Percentiles rank a stretch among this genome's conserved stretches.
phyloP scores from a whole-genome alignment of 2,797 vertebrate genomes.

The Typhlichthys eigenmanni region DNA sequence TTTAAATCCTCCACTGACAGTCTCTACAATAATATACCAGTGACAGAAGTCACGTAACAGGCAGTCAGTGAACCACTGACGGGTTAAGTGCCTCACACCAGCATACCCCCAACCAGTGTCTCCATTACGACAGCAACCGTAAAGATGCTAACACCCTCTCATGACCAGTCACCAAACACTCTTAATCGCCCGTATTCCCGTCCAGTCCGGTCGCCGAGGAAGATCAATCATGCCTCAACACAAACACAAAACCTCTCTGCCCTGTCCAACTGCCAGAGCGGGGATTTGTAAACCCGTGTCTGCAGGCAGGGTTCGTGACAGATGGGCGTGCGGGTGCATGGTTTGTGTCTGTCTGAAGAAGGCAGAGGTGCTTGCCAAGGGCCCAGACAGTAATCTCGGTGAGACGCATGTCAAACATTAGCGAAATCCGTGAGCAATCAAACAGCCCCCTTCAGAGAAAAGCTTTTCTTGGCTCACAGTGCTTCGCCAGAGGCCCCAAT shows the following conservation, averaged over 20 bases:
- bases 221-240: slow-evolving; percentile 64
- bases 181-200: too few species aligned
- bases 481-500: background rate
- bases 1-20: too few species aligned
- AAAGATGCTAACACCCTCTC: too few species aligned
- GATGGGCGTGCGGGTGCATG: slow-evolving; percentile 51
- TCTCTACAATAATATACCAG: too few species aligned
- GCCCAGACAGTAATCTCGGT: slow-evolving; percentile 48
- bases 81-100: too few species aligned
- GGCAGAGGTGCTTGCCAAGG: slow-evolving; percentile 45
- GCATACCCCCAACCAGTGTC: too few species aligned
- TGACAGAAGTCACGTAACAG: too few species aligned
- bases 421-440: slow-evolving; percentile 36
- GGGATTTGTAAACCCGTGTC: slow-evolving; percentile 64
- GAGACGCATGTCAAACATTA: slow-evolving; percentile 48
- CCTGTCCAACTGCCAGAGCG: slow-evolving; percentile 31
- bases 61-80: too few species aligned
- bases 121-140: too few species aligned
- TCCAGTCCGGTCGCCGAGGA: background rate
- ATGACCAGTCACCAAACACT: too few species aligned
- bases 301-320: slow-evolving; percentile 56
- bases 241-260: slow-evolving; percentile 58
- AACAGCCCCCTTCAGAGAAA: slow-evolving; percentile 19
- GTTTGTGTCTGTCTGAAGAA: slow-evolving; percentile 54
- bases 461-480: slow-evolving; percentile 13